Evolutionary conservation across 2,113 vertebrate species (phyloP).

Genomic region (Prietella phreatophila): DNA sequence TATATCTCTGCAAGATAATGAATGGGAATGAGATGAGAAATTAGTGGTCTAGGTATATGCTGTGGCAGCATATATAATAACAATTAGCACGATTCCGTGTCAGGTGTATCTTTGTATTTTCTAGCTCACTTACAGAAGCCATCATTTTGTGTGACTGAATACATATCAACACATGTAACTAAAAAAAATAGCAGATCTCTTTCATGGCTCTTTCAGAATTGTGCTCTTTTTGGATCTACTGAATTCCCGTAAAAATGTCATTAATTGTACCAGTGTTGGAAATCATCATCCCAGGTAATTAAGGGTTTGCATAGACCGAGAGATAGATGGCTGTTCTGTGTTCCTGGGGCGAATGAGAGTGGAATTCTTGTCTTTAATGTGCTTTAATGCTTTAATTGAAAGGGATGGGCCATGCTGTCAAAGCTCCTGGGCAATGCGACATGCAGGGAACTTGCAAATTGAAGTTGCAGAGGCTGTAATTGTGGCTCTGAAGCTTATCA

Average conservation of each 20-base stretch:
- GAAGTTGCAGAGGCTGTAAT: constrained; percentile 49
- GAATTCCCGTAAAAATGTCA: constrained; percentile 68
- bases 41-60: background rate
- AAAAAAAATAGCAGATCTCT: constrained; percentile 47
- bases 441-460: constrained; percentile 50
- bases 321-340: constrained; percentile 61
- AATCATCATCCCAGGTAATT: constrained; percentile 82
- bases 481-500: constrained; percentile 44
- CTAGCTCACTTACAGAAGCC: constrained; percentile 28
- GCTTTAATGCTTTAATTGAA: constrained; percentile 76
- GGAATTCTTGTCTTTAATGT: constrained; percentile 62
- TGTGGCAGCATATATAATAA: background rate
- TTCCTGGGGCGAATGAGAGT: constrained; percentile 58
- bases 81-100: background rate
- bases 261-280: constrained; percentile 75
- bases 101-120: constrained; percentile 14
- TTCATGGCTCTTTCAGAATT: constrained; percentile 36
- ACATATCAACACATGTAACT: constrained; percentile 55
- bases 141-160: background rate
- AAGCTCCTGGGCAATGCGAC: constrained; percentile 62
- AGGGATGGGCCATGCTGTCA: constrained; percentile 61
- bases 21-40: background rate
- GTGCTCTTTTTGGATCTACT: constrained; percentile 29
- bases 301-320: constrained; percentile 72
- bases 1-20: constrained; percentile 7